Base-by-base conservation (phyloP, 2,113 vertebrate species). In the Tenrec ecaudatus region DNA sequence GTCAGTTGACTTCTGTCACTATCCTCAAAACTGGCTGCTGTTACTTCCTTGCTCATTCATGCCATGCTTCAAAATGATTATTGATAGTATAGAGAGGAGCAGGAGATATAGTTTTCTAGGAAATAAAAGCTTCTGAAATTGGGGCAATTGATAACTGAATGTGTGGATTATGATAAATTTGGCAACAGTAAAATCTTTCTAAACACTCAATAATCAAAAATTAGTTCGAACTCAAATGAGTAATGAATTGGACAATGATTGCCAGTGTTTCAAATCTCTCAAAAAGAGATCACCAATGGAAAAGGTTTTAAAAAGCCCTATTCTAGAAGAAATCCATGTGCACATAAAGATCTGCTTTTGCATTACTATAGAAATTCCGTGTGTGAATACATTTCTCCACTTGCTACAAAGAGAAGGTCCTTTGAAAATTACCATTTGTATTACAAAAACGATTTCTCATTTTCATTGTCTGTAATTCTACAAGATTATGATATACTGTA, bases 301-400 rank as follows among this genome's bases (percentile, higher is more conserved):
- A 14, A 53, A 53, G 11, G 9, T 53, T 53, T 53, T 53, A 53
- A 47, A 10, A 47, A 53, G 9, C 47, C 47, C 47, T 12, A 53
- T 53, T 53, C 47, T 53, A 53, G 47, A 53, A 53, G 47, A 27
- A 66, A 73, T 60, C 27, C 85, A 29, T 76, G 16, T 64, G 29
- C 22, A 62, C 36, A 78, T 27, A 12, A 47, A 69, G 43, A 78
- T 78, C 17, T 78, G 3, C 69, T 76, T 91, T 95, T 95, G 64
- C 91, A 91, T 95, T 93, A 94, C 85, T 90, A 76, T 36, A 94
- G 69, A 58, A 96, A 85, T 82, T 29, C 43, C 89, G 78, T 89
- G 27, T 84, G n/a, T 79, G 47, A 73, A 60, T 82, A 64, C 9
- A 89, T 92, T 92, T 60, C 58, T 90, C 36, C 11, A 76, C 69